Conservation (phyloP, 2,113 vertebrate species). For the Oryzias curvinotus region DNA sequence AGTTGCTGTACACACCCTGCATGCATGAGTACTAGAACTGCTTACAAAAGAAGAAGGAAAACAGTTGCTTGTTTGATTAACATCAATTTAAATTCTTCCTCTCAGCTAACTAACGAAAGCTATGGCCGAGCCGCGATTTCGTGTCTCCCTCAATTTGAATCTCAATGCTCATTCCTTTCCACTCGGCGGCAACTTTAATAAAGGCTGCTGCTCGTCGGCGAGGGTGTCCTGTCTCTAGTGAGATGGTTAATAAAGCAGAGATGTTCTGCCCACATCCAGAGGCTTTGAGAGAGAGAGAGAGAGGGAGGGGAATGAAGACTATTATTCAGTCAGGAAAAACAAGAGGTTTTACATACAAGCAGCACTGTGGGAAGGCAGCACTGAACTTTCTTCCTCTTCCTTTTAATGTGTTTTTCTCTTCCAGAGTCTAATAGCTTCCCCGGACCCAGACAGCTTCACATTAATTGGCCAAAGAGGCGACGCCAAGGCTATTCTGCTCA, state of each 20-base stretch:
- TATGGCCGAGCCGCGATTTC: conserved; percentile 55
- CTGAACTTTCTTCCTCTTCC: conserved; percentile 70
- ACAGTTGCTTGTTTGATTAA: conserved; percentile 70
- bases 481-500: conserved; percentile 70
- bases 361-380: conserved; percentile 51
- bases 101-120: conserved; percentile 66
- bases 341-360: conserved; percentile 72
- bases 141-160: conserved; percentile 72
- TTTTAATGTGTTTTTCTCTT: conserved; percentile 74
- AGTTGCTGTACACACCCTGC: conserved; percentile 6
- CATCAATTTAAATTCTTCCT: conserved; percentile 64
- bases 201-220: conserved; percentile 67
- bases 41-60: conserved; percentile 61
- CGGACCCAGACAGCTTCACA: conserved; percentile 74
- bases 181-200: conserved; percentile 74
- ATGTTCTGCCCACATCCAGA: conserved; percentile 70
- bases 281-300: conserved; percentile 55
- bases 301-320: conserved; percentile 41
- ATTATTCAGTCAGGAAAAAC: conserved; percentile 77
- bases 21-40: conserved; percentile 23
- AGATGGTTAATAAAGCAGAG: conserved; percentile 76
- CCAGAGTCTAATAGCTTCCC: conserved; percentile 74
- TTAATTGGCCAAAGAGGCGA: conserved; percentile 72
- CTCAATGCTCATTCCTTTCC: conserved; percentile 63
- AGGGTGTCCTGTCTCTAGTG: conserved; percentile 71